Conservation (phyloP, 2,797 vertebrate species). For the Cichlasoma orientale region DNA sequence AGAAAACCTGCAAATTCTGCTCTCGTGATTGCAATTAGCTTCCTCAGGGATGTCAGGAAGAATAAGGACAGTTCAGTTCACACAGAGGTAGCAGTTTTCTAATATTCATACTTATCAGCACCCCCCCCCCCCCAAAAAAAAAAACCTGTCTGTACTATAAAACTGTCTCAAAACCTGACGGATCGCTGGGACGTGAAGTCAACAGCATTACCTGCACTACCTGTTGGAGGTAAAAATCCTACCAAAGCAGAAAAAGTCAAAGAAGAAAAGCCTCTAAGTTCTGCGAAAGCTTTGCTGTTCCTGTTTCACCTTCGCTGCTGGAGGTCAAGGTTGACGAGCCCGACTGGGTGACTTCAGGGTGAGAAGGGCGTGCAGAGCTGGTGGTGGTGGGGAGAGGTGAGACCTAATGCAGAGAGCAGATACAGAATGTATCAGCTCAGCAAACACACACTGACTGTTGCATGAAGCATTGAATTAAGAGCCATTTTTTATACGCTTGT, state of each 20-base stretch:
- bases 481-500: not conserved
- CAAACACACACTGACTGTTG: slow-evolving; percentile 25
- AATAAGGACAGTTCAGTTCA: not conserved
- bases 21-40: not conserved
- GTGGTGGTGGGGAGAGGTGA: no score
- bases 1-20: slow-evolving; percentile 17
- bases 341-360: not conserved
- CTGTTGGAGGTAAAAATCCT: not conserved
- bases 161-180: not conserved
- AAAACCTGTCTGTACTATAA: no score
- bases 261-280: not conserved
- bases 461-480: slow-evolving; percentile 1
- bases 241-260: not conserved
- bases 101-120: not conserved
- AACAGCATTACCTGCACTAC: not conserved
- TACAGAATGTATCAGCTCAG: not conserved
- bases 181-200: not conserved
- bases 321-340: not conserved
- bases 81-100: not conserved
- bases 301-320: not conserved
- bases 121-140: no score
- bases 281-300: no score
- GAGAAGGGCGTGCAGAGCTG: slow-evolving; percentile 1
- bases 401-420: no score
- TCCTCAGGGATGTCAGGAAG: not conserved